phyloP scores from a whole-genome alignment of 2,888 invertebrate genomes.

The Masnerella sp. region DNA sequence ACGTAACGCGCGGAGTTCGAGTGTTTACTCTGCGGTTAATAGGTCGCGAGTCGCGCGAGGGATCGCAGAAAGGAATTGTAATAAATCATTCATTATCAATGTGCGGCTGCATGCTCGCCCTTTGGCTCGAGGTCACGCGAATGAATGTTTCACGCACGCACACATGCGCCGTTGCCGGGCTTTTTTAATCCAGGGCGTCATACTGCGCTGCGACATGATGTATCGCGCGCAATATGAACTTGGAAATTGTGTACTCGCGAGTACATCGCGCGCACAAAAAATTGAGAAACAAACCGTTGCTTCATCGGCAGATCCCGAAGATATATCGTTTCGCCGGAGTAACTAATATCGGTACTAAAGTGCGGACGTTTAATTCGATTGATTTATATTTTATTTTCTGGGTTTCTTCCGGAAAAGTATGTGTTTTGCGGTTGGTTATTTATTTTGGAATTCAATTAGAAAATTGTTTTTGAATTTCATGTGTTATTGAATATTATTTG shows the following conservation, averaged over 20 bases:
- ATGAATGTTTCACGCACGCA: conserved; percentile 41
- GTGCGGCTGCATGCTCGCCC: conserved; percentile 38
- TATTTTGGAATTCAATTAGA: too few species aligned
- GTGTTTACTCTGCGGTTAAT: conserved; percentile 41
- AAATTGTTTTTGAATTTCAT: too few species aligned
- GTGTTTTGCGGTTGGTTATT: too few species aligned
- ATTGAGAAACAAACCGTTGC: conserved; percentile 27
- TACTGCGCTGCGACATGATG: conserved; percentile 43
- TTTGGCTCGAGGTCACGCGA: conserved; percentile 47
- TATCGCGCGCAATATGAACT: conserved; percentile 44
- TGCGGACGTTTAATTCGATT: not conserved
- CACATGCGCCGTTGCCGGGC: conserved; percentile 36
- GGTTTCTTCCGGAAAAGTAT: too few species aligned
- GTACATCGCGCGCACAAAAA: conserved; percentile 12
- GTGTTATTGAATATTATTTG: too few species aligned
- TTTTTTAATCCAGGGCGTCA: conserved; percentile 50
- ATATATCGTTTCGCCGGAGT: conserved; percentile 18
- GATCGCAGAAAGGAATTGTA: conserved; percentile 31
- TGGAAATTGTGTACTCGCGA: conserved; percentile 30
- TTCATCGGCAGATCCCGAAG: conserved; percentile 18
- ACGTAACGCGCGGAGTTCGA: not conserved
- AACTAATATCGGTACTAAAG: not conserved
- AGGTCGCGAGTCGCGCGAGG: conserved; percentile 37
- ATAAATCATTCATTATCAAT: conserved; percentile 53
- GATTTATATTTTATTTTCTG: too few species aligned